These are phyloP conservation scores for Temnothorax longispinosus DNA, from an alignment of 1,140 invertebrate species.

Conservation along the genomic window DNA sequence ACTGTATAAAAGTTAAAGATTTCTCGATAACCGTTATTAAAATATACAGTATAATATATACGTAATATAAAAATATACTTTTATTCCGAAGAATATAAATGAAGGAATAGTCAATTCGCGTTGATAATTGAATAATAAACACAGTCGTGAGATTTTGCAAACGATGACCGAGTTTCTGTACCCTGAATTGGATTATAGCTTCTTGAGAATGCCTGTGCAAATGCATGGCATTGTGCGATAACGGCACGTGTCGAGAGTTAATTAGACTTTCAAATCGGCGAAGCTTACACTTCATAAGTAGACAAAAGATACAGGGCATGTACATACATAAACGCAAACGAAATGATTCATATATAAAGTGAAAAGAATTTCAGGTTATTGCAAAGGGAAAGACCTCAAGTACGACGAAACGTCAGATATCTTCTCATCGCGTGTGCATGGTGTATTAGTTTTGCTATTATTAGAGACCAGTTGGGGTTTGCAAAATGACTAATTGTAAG, in stretches of 20 bases:
- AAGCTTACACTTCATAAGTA: not conserved
- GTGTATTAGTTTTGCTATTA: not conserved
- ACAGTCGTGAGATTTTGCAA: not conserved
- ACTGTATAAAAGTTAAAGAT: not conserved
- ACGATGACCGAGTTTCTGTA: not conserved
- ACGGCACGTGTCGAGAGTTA: not conserved
- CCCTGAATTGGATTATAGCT: not conserved
- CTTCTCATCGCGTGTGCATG: too few relatives aligned
- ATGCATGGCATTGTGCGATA: not conserved
- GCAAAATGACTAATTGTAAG: too few relatives aligned
- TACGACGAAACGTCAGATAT: not conserved
- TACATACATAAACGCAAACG: not conserved
- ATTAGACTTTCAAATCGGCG: not conserved
- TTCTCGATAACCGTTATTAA: not conserved
- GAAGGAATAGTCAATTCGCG: not conserved
- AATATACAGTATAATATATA: not conserved
- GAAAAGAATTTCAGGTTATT: not conserved
- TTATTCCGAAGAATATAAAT: not conserved
- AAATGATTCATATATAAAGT: not conserved
- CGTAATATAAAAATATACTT: too few relatives aligned
- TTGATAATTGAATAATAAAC: not conserved
- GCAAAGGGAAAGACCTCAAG: not conserved
- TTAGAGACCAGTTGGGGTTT: too few relatives aligned
- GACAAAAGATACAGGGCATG: not conserved
- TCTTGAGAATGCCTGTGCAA: conserved; percentile 2